These are phyloP conservation scores for Cephus rjabovi DNA, from an alignment of 2,888 invertebrate genomes.

Conservation along the genomic window DNA sequence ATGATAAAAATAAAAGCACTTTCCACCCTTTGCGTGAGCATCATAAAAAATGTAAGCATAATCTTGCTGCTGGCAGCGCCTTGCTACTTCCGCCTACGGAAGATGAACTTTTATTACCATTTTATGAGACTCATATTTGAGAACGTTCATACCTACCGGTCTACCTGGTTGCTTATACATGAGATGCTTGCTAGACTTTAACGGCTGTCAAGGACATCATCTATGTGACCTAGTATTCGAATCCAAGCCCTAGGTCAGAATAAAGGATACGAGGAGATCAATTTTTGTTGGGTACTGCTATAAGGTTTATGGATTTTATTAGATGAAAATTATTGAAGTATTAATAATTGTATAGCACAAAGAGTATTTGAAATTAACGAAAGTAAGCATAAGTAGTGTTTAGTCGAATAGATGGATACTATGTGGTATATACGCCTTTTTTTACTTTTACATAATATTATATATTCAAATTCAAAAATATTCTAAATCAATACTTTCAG, in stretches of 20 bases:
- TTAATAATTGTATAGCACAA: not conserved
- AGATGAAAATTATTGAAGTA: not conserved
- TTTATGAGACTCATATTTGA: slow-evolving; percentile 22
- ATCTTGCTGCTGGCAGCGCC: slow-evolving; percentile 9
- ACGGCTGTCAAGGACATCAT: slow-evolving; percentile 16
- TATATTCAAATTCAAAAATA: not conserved
- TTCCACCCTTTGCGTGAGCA: slow-evolving; percentile 13
- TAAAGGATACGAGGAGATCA: not conserved
- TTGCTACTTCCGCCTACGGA: slow-evolving; percentile 9
- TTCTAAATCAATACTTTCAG: not conserved
- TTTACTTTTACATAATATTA: not conserved
- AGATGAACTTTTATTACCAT: slow-evolving; percentile 21
- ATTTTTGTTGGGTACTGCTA: not conserved
- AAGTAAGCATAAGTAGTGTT: not conserved
- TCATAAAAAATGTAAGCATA: slow-evolving; percentile 23
- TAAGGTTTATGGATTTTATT: not conserved
- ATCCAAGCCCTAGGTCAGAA: not conserved
- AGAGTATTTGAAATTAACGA: not conserved
- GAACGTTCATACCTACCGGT: slow-evolving; percentile 1
- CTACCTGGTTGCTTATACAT: not conserved
- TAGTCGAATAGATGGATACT: not conserved
- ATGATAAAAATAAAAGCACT: not conserved
- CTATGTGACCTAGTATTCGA: slow-evolving; percentile 14
- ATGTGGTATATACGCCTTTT: not conserved
- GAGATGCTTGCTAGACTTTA: not conserved